Evolutionary conservation across 2,113 vertebrate species (phyloP).

Genomic region (Noturus placidus): DNA sequence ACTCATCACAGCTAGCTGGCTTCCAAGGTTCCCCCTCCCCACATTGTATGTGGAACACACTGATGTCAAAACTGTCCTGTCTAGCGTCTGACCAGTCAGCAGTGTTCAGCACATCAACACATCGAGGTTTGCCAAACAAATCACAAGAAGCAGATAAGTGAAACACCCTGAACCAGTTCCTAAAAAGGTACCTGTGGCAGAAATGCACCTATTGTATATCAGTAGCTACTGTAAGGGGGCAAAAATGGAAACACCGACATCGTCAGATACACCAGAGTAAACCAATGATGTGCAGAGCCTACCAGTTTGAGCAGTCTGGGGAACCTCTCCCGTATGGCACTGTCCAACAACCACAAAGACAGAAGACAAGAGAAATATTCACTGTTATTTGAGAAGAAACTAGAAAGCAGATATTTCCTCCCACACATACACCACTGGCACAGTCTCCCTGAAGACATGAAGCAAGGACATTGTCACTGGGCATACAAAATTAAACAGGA

Average conservation of each 20-base stretch:
- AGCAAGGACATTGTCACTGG: neutral
- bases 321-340: conserved; percentile 73
- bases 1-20: too few relatives aligned
- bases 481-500: neutral
- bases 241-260: too few relatives aligned
- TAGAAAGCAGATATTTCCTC: neutral
- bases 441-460: neutral
- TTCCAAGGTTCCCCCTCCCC: too few relatives aligned
- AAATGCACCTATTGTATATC: neutral
- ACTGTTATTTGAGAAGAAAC: conserved; percentile 2
- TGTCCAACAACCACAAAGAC: conserved; percentile 66
- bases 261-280: neutral
- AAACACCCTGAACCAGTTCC: neutral
- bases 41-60: neutral
- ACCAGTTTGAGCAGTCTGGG: conserved; percentile 78
- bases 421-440: neutral
- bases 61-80: too few relatives aligned
- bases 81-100: neutral
- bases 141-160: neutral
- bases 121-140: neutral
- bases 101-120: neutral
- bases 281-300: conserved; percentile 49
- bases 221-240: neutral
- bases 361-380: conserved; percentile 43
- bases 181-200: neutral